These are phyloP conservation scores for Litoditis marina DNA, from an alignment of 2,888 invertebrate species.

Conservation along the genomic window DNA sequence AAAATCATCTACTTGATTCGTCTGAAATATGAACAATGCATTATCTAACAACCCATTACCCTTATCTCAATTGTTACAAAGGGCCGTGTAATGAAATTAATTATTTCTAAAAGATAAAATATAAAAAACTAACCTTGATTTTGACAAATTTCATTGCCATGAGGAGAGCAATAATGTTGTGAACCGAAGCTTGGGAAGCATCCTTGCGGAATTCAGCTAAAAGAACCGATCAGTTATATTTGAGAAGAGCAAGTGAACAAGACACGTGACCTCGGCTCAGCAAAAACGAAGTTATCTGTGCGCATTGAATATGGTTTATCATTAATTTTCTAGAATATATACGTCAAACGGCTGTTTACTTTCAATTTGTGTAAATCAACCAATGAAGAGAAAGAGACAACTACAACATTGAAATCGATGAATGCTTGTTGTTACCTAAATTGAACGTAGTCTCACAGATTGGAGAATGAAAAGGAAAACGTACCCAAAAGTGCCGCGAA, in stretches of 20 bases:
- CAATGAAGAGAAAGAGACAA: no score
- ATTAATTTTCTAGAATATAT: no score
- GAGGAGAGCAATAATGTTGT: conserved; percentile 89
- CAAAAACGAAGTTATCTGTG: no score
- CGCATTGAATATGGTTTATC: no score
- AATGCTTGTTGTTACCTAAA: no score
- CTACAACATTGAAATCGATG: no score
- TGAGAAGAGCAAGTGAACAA: no score
- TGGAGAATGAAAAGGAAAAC: background rate
- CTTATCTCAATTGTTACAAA: no score
- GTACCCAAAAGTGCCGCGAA: conserved; percentile 7
- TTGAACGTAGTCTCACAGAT: no score
- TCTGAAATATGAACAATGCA: conserved; percentile 66
- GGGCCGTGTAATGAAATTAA: background rate
- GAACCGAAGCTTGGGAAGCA: conserved; percentile 71
- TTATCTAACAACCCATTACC: no score
- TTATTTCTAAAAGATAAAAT: background rate
- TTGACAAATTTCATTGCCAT: conserved; percentile 99
- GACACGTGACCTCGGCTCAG: background rate
- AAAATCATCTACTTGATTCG: conserved; percentile 99
- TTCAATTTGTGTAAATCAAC: no score
- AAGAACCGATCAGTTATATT: background rate
- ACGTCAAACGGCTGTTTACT: no score
- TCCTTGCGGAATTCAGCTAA: conserved; percentile 73
- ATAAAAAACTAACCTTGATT: conserved; percentile 69